A percentile compares a stretch with the other conserved stretches of the same genome.
Conservation (phyloP, 2,113 vertebrate genomes). For the Pterophyllum scalare region DNA sequence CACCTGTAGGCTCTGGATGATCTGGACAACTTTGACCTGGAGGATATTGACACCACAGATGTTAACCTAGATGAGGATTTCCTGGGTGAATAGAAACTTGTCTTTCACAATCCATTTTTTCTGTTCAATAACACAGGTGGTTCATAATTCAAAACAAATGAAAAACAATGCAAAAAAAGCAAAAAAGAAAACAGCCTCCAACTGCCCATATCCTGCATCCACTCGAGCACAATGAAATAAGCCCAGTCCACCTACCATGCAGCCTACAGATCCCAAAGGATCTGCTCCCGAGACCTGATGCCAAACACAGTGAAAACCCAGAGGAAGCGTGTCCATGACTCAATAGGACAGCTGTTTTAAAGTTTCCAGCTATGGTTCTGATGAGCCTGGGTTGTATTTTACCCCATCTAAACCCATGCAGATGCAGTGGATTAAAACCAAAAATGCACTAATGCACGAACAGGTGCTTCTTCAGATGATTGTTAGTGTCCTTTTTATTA, state of each 20-base stretch:
- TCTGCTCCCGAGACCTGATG: neutral
- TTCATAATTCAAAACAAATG: neutral
- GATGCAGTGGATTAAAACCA: neutral
- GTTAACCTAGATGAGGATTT: constrained; percentile 94
- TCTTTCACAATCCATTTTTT: neutral
- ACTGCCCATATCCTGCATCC: neutral
- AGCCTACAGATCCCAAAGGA: neutral
- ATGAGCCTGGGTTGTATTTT: neutral
- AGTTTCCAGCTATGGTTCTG: neutral
- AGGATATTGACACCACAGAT: constrained; percentile 91
- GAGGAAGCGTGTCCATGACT: neutral
- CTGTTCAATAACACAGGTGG: constrained; percentile 18
- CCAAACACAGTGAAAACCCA: neutral
- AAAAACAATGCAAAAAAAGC: neutral
- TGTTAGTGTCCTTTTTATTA: neutral
- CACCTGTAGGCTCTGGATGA: constrained; percentile 85
- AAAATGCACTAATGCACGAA: neutral
- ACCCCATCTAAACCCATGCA: neutral
- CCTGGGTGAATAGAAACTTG: constrained; percentile 81
- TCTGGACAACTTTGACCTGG: constrained; percentile 92
- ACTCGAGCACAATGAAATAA: neutral
- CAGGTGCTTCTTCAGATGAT: neutral
- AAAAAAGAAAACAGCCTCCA: accelerated
- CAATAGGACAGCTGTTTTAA: neutral
- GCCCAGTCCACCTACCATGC: neutral